Base-by-base conservation (phyloP, 2,888 invertebrate species). In the Leptinotarsa tumamoca region DNA sequence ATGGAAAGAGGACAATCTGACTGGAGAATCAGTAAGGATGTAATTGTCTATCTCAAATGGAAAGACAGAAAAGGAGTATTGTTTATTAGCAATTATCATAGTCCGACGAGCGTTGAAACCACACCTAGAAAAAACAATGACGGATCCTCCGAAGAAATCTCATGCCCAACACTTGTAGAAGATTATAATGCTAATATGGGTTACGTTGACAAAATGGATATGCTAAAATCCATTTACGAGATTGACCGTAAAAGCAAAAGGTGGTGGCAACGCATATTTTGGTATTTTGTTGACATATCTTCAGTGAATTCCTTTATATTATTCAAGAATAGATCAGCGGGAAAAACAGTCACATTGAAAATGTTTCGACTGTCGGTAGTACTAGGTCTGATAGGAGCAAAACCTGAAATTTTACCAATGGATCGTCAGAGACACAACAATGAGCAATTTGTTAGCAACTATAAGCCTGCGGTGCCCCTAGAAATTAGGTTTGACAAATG, bases 121-220 rank as follows among this genome's bases (percentile, higher is more conserved):
- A 23, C 3, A 23, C 3, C 23, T 23, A 23, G 2, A 23, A 23
- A 23, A 23, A 23, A 67, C 43, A 74, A 76, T 71, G 33, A 10
- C 14, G 73, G 68, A 71, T 67, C 68, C 23, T 58, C 15, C 17
- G 67, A 54, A 54, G 54, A 54, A 54, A 54, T 76, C 33, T 61
- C 70, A 43, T 58, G 70, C 50, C 67, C 73, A 10, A 70, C 68
- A 66, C 66, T 72, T 49, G 72, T 77, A 23, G 72, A 72, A 66
- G 52, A 74, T 33, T 71, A 77, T 66, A 72, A 77, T 54, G 52
- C 68, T 23, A 73, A 71, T 51, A 73, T 73, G 71, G 71, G 71
- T 52, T 73, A 71, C 23, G 73, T 74, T 10, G 67, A 74, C 70
- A 21, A 54, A 17, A 67, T 49, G 67, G 54, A 71, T 18, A 74